Evolutionary conservation across 2,113 vertebrate genomes (phyloP).

Genomic region (Atlantisia rogersi): DNA sequence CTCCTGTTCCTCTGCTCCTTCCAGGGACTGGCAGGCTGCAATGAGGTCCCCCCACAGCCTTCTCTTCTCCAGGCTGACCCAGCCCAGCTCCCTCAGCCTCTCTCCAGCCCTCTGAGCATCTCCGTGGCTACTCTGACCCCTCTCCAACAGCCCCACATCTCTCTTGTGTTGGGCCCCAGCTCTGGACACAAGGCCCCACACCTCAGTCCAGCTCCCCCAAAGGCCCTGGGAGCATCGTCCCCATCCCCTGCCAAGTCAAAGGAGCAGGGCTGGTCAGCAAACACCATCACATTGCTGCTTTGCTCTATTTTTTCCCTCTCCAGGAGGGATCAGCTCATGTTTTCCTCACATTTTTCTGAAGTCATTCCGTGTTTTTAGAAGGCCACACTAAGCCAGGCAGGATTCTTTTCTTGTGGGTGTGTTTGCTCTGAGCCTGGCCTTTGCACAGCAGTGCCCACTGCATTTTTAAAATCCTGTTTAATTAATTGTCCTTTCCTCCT

Average conservation of each 20-base stretch:
- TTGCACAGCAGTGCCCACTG: background rate
- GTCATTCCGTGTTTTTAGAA: constrained; percentile 13
- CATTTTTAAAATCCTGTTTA: background rate
- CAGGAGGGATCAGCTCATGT: background rate
- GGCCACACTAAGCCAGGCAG: background rate
- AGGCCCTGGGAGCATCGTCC: background rate
- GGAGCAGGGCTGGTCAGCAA: background rate
- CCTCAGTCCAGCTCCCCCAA: background rate
- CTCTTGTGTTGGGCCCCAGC: too few relatives aligned
- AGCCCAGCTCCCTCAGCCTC: too few relatives aligned
- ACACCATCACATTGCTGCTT: background rate
- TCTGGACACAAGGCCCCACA: background rate
- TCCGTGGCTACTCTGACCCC: too few relatives aligned
- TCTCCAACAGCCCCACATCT: too few relatives aligned
- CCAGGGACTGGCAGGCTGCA: too few relatives aligned
- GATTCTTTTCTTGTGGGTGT: background rate
- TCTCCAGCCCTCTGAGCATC: too few relatives aligned
- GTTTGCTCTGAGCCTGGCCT: background rate
- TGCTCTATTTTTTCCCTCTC: background rate
- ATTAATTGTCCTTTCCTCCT: background rate
- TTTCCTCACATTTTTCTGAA: constrained; percentile 32
- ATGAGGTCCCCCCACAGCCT: too few relatives aligned
- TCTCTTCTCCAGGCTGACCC: too few relatives aligned
- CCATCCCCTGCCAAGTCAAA: background rate
- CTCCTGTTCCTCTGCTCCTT: too few relatives aligned